Percentiles rank a stretch among this genome's conserved stretches.
phyloP scores from a whole-genome alignment of 2,113 vertebrate species.

The Perccottus glenii region DNA sequence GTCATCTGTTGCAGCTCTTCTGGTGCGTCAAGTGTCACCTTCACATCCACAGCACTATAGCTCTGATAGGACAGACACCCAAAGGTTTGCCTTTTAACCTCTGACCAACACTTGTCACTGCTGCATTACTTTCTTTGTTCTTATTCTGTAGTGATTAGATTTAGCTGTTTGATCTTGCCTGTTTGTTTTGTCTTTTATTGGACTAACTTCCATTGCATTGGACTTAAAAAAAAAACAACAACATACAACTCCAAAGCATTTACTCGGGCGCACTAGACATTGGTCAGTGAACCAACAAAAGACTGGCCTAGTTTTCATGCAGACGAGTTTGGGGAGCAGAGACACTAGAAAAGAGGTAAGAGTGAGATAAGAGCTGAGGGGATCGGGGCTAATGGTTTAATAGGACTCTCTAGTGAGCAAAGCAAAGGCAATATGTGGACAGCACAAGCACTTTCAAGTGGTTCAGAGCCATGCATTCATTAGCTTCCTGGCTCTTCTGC shows the following conservation, averaged over 20 bases:
- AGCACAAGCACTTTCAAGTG: slow-evolving; percentile 53
- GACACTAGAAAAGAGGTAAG: slow-evolving; percentile 21
- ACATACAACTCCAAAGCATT: slow-evolving; percentile 24
- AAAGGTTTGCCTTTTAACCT: slow-evolving; percentile 48
- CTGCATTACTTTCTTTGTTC: slow-evolving; percentile 38
- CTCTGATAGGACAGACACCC: slow-evolving; percentile 17
- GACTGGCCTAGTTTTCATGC: slow-evolving; percentile 61
- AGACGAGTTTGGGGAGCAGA: slow-evolving; percentile 38
- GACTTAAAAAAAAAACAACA: slow-evolving; percentile 15
- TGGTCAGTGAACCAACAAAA: slow-evolving; percentile 62
- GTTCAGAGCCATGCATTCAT: slow-evolving; percentile 61
- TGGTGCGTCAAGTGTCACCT: slow-evolving; percentile 35
- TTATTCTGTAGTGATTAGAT: slow-evolving; percentile 45
- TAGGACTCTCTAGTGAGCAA: slow-evolving; percentile 58
- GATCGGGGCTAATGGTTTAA: slow-evolving; percentile 67
- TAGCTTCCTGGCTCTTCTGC: slow-evolving; percentile 50
- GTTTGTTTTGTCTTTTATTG: slow-evolving; percentile 4
- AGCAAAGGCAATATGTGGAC: slow-evolving; percentile 46
- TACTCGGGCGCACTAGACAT: slow-evolving; percentile 20
- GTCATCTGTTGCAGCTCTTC: slow-evolving; percentile 31
- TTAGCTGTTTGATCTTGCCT: slow-evolving; percentile 13
- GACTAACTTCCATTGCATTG: slow-evolving; percentile 18
- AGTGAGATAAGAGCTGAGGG: slow-evolving; percentile 25
- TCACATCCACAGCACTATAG: slow-evolving; percentile 49
- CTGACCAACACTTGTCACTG: slow-evolving; percentile 51